These are phyloP conservation scores for Loxodonta africana DNA, from an alignment of 2,113 vertebrate genomes.

Conservation along the genomic window DNA sequence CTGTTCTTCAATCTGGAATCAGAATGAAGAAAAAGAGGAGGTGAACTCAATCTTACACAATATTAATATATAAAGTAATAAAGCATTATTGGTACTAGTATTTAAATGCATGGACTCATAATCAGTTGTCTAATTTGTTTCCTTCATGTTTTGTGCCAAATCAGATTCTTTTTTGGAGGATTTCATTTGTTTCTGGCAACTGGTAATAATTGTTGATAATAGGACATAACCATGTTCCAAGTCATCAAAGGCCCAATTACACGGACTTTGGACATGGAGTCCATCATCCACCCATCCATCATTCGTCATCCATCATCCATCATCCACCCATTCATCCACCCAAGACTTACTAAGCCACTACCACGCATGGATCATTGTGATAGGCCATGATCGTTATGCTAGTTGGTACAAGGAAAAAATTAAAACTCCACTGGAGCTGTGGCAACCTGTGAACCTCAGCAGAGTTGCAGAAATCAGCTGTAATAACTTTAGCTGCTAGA, in stretches of 20 bases:
- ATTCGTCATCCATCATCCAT: neutral
- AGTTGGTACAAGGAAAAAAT: neutral
- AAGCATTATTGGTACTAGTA: neutral
- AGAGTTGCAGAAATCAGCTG: neutral
- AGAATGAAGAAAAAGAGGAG: conserved; percentile 33
- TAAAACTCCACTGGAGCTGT: neutral
- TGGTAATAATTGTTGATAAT: neutral
- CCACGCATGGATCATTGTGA: too few relatives aligned
- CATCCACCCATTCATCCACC: too few relatives aligned
- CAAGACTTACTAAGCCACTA: neutral
- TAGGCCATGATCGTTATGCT: neutral
- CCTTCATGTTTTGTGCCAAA: neutral
- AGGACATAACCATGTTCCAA: neutral
- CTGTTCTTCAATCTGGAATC: conserved; percentile 92
- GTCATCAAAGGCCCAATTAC: neutral
- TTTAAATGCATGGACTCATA: neutral
- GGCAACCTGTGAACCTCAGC: neutral
- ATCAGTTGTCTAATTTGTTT: neutral
- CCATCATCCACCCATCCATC: neutral
- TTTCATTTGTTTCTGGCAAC: neutral
- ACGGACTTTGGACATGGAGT: neutral
- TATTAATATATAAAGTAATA: neutral
- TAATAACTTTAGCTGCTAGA: neutral
- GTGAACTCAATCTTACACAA: neutral
- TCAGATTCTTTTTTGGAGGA: neutral